A percentile compares a stretch with the other conserved stretches of the same genome.
phyloP scores from a whole-genome alignment of 1,140 invertebrate species.

The Bombus haemorrhoidalis region DNA sequence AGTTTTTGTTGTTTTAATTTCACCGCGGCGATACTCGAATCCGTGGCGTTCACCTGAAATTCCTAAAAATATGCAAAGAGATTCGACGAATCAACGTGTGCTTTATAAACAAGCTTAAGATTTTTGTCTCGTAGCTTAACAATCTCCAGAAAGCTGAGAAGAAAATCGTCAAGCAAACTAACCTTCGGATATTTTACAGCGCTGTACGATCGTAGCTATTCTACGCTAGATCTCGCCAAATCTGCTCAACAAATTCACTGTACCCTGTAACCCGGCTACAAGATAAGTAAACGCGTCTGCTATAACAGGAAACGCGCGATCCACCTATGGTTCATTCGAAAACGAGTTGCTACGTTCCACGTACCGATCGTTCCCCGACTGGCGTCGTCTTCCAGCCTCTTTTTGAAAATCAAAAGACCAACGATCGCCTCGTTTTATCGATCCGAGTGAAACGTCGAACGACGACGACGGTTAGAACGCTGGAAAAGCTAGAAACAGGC shows the following conservation, averaged over 20 bases:
- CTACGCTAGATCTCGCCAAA: neutral
- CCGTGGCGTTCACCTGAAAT: too few relatives aligned
- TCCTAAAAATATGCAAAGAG: too few relatives aligned
- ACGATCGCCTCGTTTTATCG: neutral
- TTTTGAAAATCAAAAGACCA: neutral
- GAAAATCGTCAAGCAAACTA: too few relatives aligned
- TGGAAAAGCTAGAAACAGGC: conserved; percentile 2
- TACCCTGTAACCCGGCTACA: neutral
- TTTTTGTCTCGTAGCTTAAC: too few relatives aligned
- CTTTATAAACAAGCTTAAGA: too few relatives aligned
- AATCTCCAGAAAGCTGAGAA: too few relatives aligned
- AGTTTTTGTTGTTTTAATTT: too few relatives aligned
- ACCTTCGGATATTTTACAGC: too few relatives aligned
- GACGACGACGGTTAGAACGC: conserved; percentile 1
- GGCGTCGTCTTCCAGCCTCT: neutral
- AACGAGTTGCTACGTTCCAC: neutral
- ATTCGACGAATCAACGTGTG: too few relatives aligned
- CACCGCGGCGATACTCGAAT: too few relatives aligned
- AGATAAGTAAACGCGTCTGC: conserved; percentile 13
- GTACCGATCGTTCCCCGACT: neutral
- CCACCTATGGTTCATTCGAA: neutral
- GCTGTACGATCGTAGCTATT: neutral
- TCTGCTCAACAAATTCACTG: neutral
- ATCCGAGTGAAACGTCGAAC: neutral
- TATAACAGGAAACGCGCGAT: conserved; percentile 3